phyloP scores from a whole-genome alignment of 2,888 invertebrate species.

The Watsonalla cultraria region DNA sequence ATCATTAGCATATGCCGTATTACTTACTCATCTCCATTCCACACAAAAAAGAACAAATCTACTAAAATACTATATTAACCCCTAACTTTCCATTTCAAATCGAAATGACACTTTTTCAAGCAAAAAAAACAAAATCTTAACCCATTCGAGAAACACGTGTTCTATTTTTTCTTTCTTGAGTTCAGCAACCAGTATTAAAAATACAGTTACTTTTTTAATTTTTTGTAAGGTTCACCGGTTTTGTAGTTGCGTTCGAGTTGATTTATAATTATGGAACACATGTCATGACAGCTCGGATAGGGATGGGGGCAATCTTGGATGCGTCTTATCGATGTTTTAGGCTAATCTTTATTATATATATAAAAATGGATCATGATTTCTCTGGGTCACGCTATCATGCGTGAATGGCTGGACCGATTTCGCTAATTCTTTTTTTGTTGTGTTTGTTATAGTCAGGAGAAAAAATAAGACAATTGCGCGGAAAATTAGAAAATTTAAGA shows the following conservation, averaged over 20 bases:
- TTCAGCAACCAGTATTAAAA: slow-evolving; percentile 74
- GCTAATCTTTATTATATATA: too few species aligned
- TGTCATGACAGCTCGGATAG: slow-evolving; percentile 45
- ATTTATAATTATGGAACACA: slow-evolving; percentile 73
- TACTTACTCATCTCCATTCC: slow-evolving; percentile 51
- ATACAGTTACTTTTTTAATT: slow-evolving; percentile 66
- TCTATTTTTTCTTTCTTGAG: slow-evolving; percentile 28
- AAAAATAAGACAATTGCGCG: too few species aligned
- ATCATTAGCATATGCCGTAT: slow-evolving; percentile 65
- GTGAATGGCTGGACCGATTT: too few species aligned
- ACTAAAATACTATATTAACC: slow-evolving; percentile 63
- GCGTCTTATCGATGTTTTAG: slow-evolving; percentile 7
- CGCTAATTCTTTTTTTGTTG: too few species aligned
- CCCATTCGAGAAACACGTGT: slow-evolving; percentile 64
- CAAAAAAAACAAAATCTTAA: slow-evolving; percentile 46
- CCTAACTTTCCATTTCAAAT: slow-evolving; percentile 72
- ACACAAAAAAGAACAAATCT: slow-evolving; percentile 31
- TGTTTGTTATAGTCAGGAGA: too few species aligned
- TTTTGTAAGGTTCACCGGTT: slow-evolving; percentile 61
- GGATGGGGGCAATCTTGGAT: slow-evolving; percentile 15
- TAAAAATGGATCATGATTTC: too few species aligned
- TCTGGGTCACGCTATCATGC: too few species aligned
- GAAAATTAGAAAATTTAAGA: too few species aligned
- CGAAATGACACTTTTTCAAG: slow-evolving; percentile 62
- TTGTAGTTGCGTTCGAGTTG: slow-evolving; percentile 58